phyloP scores from a whole-genome alignment of 2,888 invertebrate genomes.

The Cheilosia urbana region DNA sequence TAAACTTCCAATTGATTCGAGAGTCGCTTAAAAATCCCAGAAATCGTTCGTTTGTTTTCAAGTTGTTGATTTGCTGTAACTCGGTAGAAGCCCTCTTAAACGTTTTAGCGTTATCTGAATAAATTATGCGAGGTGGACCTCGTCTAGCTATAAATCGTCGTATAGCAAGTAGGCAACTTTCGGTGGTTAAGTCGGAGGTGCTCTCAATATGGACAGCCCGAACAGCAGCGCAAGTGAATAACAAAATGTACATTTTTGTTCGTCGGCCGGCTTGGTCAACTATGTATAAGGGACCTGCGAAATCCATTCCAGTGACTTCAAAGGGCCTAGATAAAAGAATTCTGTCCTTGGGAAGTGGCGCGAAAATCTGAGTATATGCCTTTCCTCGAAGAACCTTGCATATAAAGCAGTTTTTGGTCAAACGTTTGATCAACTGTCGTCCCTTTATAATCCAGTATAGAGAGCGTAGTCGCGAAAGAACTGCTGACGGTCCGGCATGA shows the following conservation, averaged over 20 bases:
- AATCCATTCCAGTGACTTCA: neutral
- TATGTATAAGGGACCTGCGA: constrained; percentile 11
- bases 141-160: neutral
- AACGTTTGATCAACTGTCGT: neutral
- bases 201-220: constrained; percentile 10
- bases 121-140: neutral
- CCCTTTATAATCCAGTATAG: constrained; percentile 25
- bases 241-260: constrained; percentile 10
- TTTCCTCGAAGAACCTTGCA: constrained; percentile 11
- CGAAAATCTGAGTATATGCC: constrained; percentile 2
- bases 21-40: neutral
- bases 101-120: constrained; percentile 12
- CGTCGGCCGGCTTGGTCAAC: neutral
- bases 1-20: neutral
- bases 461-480: constrained; percentile 3
- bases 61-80: neutral
- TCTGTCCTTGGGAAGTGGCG: constrained; percentile 1
- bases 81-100: neutral
- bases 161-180: neutral
- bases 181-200: constrained; percentile 10
- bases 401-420: constrained; percentile 30
- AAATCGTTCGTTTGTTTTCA: neutral
- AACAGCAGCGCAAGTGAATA: constrained; percentile 21
- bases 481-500: constrained; percentile 5
- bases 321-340: constrained; percentile 4